Evolutionary conservation across 2,797 vertebrate genomes (phyloP).

Genomic region (Pangasius sanitwongsei): DNA sequence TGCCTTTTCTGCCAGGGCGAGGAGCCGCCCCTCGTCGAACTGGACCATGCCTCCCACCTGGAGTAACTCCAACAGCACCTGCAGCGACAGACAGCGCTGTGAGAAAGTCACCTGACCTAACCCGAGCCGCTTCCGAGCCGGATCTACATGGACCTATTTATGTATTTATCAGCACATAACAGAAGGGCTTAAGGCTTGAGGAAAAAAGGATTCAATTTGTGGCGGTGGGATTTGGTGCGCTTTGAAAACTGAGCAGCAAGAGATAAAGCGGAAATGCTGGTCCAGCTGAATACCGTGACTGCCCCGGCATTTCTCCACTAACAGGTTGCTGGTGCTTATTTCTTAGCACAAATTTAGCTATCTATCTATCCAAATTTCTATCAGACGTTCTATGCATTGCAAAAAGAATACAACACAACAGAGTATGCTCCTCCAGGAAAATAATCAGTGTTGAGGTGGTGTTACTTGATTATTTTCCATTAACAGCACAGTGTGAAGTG

Average conservation of each 20-base stretch:
- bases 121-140: neutral
- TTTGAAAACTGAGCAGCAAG: neutral
- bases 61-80: conserved; percentile 93
- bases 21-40: conserved; percentile 88
- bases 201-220: conserved; percentile 1
- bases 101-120: conserved; percentile 13
- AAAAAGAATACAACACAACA: neutral
- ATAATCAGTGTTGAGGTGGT: neutral
- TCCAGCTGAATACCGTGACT: neutral
- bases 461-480: neutral
- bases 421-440: neutral
- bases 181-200: neutral
- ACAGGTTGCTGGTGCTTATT: neutral
- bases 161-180: conserved; percentile 9
- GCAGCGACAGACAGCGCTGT: neutral
- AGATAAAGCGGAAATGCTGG: neutral
- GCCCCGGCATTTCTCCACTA: neutral
- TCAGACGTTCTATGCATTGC: neutral
- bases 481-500: neutral
- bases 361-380: too few species aligned
- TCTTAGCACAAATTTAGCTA: neutral
- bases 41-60: conserved; percentile 93
- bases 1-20: conserved; percentile 90
- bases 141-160: neutral
- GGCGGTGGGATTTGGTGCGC: neutral